Evolutionary conservation across 2,888 invertebrate genomes (phyloP).

Genomic region (Orthonychiurus folsomi): DNA sequence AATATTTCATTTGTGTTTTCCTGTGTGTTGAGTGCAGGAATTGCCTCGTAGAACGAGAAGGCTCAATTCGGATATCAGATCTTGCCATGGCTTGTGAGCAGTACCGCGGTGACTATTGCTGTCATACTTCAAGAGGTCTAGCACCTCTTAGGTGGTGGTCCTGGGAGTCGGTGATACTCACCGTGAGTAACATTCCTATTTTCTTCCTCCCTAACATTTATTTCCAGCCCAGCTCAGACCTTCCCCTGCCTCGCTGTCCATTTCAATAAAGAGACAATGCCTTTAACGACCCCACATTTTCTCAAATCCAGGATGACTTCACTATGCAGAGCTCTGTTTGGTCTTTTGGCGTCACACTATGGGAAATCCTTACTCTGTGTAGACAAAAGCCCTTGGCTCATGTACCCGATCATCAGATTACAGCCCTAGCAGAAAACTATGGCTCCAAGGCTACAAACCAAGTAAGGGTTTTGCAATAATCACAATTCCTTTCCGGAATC

Average conservation of each 20-base stretch:
- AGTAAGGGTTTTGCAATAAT: conserved; percentile 20
- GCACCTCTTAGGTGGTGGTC: conserved; percentile 58
- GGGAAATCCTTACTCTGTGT: conserved; percentile 56
- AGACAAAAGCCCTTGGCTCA: conserved; percentile 55
- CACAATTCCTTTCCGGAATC: neutral
- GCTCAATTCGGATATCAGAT: conserved; percentile 55
- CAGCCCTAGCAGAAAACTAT: conserved; percentile 55
- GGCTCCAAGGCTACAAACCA: conserved; percentile 35
- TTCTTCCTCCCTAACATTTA: conserved; percentile 12
- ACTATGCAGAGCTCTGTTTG: conserved; percentile 56
- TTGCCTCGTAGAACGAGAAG: conserved; percentile 55
- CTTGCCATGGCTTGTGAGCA: conserved; percentile 56
- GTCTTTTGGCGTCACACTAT: conserved; percentile 57
- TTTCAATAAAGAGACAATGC: neutral
- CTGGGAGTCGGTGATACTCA: conserved; percentile 54
- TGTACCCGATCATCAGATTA: conserved; percentile 54
- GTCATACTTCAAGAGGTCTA: conserved; percentile 54
- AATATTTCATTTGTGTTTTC: too few species aligned
- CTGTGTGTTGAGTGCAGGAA: conserved; percentile 48
- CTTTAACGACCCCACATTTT: neutral
- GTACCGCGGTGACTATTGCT: conserved; percentile 54
- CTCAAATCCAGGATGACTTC: conserved; percentile 52
- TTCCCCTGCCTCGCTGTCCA: too few species aligned
- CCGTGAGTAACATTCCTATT: conserved; percentile 46
- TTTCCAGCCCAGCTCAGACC: neutral